Evolutionary conservation across 2,113 vertebrate genomes (phyloP).

Genomic region (Paramormyrops kingsleyae): DNA sequence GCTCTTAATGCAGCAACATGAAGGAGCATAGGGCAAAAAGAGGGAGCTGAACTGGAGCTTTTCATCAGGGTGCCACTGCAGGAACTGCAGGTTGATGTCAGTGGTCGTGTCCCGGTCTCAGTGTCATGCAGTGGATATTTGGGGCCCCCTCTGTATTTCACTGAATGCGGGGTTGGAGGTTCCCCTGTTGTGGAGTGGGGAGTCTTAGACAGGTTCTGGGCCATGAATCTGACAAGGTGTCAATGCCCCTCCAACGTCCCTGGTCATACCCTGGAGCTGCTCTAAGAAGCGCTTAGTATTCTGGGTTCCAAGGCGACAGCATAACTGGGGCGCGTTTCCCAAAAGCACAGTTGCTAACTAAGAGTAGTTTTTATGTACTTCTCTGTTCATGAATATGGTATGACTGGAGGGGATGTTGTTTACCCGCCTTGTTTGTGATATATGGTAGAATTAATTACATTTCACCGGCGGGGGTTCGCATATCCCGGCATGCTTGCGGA

Average conservation of each 20-base stretch:
- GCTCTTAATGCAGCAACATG: not conserved
- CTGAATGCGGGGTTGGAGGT: not conserved
- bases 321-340: not conserved
- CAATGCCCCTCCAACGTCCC: not conserved
- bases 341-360: no score
- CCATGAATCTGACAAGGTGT: not conserved
- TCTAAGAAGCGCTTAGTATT: not conserved
- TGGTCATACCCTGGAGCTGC: not conserved
- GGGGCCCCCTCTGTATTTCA: not conserved
- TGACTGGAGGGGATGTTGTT: no score
- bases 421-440: no score
- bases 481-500: no score
- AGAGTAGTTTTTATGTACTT: no score
- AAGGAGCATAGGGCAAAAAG: not conserved
- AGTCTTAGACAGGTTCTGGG: not conserved
- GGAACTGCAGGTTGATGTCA: not conserved
- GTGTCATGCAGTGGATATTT: not conserved
- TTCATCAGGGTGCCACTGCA: not conserved
- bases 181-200: not conserved
- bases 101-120: not conserved
- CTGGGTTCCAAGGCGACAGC: not conserved
- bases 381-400: no score
- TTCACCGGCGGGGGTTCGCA: no score
- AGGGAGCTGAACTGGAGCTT: not conserved
- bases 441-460: no score